These are phyloP conservation scores for Dryoscopus gambensis DNA, from an alignment of 2,113 vertebrate genomes.

Conservation along the genomic window DNA sequence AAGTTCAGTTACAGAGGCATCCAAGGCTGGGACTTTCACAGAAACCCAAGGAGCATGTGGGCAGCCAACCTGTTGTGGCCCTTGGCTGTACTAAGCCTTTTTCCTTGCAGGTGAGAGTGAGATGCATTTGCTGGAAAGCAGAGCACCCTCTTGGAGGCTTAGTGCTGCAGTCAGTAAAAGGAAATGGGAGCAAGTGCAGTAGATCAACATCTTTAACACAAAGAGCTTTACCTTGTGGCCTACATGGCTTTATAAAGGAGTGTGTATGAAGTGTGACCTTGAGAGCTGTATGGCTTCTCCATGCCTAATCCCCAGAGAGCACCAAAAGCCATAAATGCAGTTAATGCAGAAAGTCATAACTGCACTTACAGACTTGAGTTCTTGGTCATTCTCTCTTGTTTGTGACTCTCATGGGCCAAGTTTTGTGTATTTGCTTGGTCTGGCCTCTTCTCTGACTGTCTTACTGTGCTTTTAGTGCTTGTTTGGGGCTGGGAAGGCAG, in stretches of 20 bases:
- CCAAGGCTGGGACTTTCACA: background rate
- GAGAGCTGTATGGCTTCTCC: background rate
- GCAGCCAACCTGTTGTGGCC: background rate
- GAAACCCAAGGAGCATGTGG: background rate
- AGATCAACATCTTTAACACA: background rate
- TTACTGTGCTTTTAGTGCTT: background rate
- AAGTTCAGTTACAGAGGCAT: background rate
- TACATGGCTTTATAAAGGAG: background rate
- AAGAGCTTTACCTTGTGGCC: background rate
- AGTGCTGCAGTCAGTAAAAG: background rate
- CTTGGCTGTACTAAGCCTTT: background rate
- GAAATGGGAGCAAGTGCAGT: background rate
- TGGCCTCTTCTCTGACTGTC: background rate
- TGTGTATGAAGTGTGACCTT: background rate
- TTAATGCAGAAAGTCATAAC: background rate
- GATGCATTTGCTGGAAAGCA: background rate
- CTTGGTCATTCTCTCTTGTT: constrained; percentile 4
- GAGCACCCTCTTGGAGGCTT: background rate
- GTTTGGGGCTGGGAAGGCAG: background rate
- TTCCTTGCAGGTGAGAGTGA: background rate
- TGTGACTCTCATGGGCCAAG: background rate
- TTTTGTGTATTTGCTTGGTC: constrained; percentile 10
- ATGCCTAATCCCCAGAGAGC: background rate
- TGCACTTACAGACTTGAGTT: background rate
- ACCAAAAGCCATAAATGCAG: background rate